Evolutionary conservation across 2,113 vertebrate genomes (phyloP).

Genomic region (Psephotus haematonotus): DNA sequence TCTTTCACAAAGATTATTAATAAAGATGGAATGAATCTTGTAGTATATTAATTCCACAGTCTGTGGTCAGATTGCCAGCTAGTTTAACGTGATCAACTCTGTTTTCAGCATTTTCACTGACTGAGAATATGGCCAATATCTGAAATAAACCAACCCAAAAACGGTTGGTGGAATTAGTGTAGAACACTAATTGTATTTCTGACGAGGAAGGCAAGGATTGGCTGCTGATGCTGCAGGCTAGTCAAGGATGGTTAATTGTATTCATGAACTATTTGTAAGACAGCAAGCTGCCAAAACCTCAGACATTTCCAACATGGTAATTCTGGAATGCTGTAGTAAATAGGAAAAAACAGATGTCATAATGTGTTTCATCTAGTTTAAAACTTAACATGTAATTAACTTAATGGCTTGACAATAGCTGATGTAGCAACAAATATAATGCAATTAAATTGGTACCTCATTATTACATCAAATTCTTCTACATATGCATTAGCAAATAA

Average conservation of each 20-base stretch:
- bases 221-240: constrained; percentile 52
- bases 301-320: constrained; percentile 56
- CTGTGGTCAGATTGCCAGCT: background rate
- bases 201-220: background rate
- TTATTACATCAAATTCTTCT: constrained; percentile 38
- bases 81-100: background rate
- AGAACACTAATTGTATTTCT: background rate
- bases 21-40: background rate
- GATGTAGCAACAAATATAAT: constrained; percentile 55
- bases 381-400: constrained; percentile 62
- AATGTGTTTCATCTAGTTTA: constrained; percentile 51
- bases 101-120: background rate
- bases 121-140: background rate
- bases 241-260: constrained; percentile 56
- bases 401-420: constrained; percentile 56
- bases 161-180: background rate
- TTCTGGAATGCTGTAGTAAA: constrained; percentile 38
- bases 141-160: background rate
- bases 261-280: constrained; percentile 62
- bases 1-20: background rate
- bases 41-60: background rate
- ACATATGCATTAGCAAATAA: background rate
- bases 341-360: constrained; percentile 61
- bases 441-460: constrained; percentile 36
- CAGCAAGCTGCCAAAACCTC: constrained; percentile 59